These are phyloP conservation scores for Phania funesta DNA, from an alignment of 2,888 invertebrate species.

Conservation along the genomic window DNA sequence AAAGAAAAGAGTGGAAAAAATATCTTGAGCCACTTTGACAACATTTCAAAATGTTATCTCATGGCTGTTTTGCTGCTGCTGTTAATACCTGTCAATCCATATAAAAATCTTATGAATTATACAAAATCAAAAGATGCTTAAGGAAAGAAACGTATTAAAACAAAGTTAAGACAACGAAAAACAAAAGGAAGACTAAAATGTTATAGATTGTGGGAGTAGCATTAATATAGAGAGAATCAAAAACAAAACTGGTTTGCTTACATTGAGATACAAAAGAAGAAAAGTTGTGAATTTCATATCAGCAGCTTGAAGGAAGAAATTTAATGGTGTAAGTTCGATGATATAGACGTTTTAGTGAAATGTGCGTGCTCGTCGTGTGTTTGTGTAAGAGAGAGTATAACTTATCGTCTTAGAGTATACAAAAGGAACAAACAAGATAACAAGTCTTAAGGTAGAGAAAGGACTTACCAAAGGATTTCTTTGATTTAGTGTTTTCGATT, in stretches of 20 bases:
- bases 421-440: slow-evolving; percentile 1
- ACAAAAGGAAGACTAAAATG: slow-evolving; percentile 10
- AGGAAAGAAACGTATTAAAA: slow-evolving; percentile 33
- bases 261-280: neutral
- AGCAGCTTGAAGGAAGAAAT: slow-evolving; percentile 32
- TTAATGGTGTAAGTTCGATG: slow-evolving; percentile 27
- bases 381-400: neutral
- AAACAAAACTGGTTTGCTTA: slow-evolving; percentile 39
- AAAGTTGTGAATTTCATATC: slow-evolving; percentile 48
- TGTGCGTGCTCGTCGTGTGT: neutral
- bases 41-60: slow-evolving; percentile 30
- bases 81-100: slow-evolving; percentile 67
- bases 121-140: slow-evolving; percentile 58
- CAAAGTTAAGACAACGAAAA: slow-evolving; percentile 12
- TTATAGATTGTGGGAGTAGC: slow-evolving; percentile 20
- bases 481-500: slow-evolving; percentile 53
- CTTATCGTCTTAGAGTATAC: slow-evolving; percentile 24
- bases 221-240: slow-evolving; percentile 9
- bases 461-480: slow-evolving; percentile 59
- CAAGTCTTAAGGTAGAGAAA: slow-evolving; percentile 8
- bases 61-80: slow-evolving; percentile 30
- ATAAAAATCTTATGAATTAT: slow-evolving; percentile 64
- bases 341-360: neutral
- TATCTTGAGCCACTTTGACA: neutral
- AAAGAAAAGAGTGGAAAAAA: neutral